A percentile compares a stretch with the other conserved stretches of the same genome.
These are phyloP conservation scores for Carollia perspicillata DNA, from an alignment of 2,113 vertebrate genomes.

Conservation along the genomic window DNA sequence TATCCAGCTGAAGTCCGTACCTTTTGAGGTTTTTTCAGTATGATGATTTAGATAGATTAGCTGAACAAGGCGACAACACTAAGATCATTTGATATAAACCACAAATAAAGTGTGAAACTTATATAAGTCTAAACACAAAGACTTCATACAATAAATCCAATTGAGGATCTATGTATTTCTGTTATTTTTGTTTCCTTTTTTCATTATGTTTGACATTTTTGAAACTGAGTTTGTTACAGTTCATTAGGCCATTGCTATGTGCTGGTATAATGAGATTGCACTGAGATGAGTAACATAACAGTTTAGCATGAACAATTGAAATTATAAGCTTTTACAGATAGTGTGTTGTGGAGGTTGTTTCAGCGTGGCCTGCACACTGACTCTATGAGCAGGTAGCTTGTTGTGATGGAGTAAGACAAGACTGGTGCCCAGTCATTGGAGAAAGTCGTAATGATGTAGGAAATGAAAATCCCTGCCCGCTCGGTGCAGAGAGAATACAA, in stretches of 20 bases:
- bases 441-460: conserved; percentile 60
- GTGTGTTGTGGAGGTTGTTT: neutral
- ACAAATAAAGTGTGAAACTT: conserved; percentile 22
- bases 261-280: conserved; percentile 4
- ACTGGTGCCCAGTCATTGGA: conserved; percentile 37
- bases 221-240: conserved; percentile 38
- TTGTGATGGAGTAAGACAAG: conserved; percentile 39
- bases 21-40: neutral
- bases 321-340: conserved; percentile 34
- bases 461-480: conserved; percentile 55
- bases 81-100: neutral
- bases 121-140: neutral
- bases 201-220: conserved; percentile 50
- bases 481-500: neutral
- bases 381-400: conserved; percentile 36
- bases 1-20: neutral
- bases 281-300: conserved; percentile 26
- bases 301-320: conserved; percentile 50
- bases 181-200: neutral
- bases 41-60: neutral
- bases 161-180: neutral
- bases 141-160: neutral
- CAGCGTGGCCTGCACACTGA: neutral
- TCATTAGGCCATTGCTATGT: neutral
- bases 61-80: neutral